Base-by-base conservation (phyloP, 2,113 vertebrate genomes). In the Isichthys henryi region DNA sequence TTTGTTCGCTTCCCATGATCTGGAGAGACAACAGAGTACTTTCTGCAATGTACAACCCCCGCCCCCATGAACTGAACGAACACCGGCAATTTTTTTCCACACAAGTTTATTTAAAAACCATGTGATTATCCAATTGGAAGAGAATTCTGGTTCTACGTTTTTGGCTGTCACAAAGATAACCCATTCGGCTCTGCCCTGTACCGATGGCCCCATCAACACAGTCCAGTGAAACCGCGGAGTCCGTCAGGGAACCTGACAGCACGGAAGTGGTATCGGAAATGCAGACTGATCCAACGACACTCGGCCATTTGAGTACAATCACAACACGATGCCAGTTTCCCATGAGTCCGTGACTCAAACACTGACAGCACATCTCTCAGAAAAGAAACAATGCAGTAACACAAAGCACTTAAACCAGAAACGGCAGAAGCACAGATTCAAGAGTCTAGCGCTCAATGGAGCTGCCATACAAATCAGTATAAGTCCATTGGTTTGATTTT, bases 31-130 rank as follows among this genome's bases (percentile, higher is more conserved):
- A 80, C 35, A 80, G 35, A 80, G n/a, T 43, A 43, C 15, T 39
- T 80, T 35, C 4, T 43, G 43, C n/a, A 85, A 13, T 13, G 19
- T 45, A 49, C 74, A 80, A 5, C 27, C 27, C 27, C 70, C 27
- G 1, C 66, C 70, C 11, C 2, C 52, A n/a, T 86, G 13, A 89
- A 84, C 27, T 66, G 6, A 84, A 1, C 45, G 70, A 19, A 90
- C 48, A 49, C 39, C 43, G n/a, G 21, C 35, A 50, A 46, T 66
- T 39, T 35, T 11, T 52, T 93, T 90, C 90, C 91, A 93, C 94
- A 94, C 93, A 93, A 91, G 88, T 96, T 96, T 96, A 95, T 95
- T 96, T 95, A 93, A 93, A 93, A 95, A 94, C 94, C 93, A 95
- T 93, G 93, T 92, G 88, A 89, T 89, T 48, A 53, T 89, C 80